Evolutionary conservation across 2,113 vertebrate species (phyloP).

Genomic region (Lampris megalopsis): DNA sequence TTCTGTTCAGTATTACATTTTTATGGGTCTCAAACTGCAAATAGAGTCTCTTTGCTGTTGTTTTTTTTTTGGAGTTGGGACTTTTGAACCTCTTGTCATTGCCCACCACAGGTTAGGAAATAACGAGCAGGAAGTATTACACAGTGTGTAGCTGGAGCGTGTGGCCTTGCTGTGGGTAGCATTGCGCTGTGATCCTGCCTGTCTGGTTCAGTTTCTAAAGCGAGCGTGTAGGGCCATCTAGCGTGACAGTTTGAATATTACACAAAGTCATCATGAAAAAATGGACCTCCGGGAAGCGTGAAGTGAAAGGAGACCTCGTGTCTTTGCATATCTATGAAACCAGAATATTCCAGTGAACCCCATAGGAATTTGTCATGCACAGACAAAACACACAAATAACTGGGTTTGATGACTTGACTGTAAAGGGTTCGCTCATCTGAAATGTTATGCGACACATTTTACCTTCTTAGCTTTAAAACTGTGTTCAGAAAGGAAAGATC

Average conservation of each 20-base stretch:
- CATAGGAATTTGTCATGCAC: conserved; percentile 1
- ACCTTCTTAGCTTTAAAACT: not conserved
- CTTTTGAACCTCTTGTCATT: not conserved
- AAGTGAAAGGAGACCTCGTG: conserved; percentile 36
- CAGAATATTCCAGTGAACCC: conserved; percentile 38
- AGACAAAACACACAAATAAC: not conserved
- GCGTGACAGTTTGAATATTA: conserved; percentile 63
- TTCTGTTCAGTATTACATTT: not conserved
- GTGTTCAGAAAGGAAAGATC: not conserved
- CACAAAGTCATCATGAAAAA: conserved; percentile 41
- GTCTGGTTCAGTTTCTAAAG: not conserved
- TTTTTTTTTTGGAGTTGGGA: not conserved
- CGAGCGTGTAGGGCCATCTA: conserved; percentile 74
- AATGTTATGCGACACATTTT: not conserved
- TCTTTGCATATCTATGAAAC: conserved; percentile 29
- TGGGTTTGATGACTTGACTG: not conserved
- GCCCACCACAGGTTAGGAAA: not conserved
- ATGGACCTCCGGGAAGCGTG: conserved; percentile 17
- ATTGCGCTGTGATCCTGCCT: conserved; percentile 29
- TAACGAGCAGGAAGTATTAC: conserved; percentile 22
- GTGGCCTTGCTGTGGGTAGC: conserved; percentile 17
- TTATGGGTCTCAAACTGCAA: not conserved
- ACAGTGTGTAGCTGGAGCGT: conserved; percentile 29
- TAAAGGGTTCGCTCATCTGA: not conserved
- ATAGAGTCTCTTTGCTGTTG: not conserved